Evolutionary conservation across 2,888 invertebrate species (phyloP), one percentile per base, ranked within the genome.

Genomic region (Catocala sponsa): DNA sequence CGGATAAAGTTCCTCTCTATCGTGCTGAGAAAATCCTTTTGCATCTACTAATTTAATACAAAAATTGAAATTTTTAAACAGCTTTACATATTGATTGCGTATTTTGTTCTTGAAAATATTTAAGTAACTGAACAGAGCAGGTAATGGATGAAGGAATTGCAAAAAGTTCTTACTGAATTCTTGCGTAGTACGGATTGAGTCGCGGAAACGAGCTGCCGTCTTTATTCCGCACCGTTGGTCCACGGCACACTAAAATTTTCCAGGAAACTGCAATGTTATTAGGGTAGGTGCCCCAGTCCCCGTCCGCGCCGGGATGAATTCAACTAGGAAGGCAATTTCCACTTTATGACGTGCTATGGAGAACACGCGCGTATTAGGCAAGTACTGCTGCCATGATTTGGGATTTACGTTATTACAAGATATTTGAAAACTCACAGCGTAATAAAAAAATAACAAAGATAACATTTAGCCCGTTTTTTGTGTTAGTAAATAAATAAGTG

Each of bases 311-410:
- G 83, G 80, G 86, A 90, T 90, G 91, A 90, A 94, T 91, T 92
- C 90, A 90, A 91, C 89, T 90, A 89, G 90, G 87, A 88, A 87
- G 88, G 91, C 91, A 92, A 91, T 92, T 91, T 89, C 84, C 88
- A 82, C 87, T 91, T 92, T 93, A 93, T 87, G 90, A 85, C 87
- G 80, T 82, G 89, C 86, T 80, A 83, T 80, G 84, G 84, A 85
- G 82, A 85, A 83, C 79, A 63, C 56, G 76, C 79, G 78, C 80
- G 83, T 86, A 82, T 85, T 83, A 87, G 81, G 75, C 68, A 69
- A 74, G 78, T 78, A 82, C 70, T 70, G 86, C 85, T 79, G 12
- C 84, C 82, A 86, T 75, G 82, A 73, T 72, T 81, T 75, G 59
- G 32, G 64, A 68, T 59, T 56, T 55, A 49, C 57, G 32, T 66